These are phyloP conservation scores for Drosophila erecta DNA, from an alignment of 1,140 invertebrate species.

Conservation along the genomic window DNA sequence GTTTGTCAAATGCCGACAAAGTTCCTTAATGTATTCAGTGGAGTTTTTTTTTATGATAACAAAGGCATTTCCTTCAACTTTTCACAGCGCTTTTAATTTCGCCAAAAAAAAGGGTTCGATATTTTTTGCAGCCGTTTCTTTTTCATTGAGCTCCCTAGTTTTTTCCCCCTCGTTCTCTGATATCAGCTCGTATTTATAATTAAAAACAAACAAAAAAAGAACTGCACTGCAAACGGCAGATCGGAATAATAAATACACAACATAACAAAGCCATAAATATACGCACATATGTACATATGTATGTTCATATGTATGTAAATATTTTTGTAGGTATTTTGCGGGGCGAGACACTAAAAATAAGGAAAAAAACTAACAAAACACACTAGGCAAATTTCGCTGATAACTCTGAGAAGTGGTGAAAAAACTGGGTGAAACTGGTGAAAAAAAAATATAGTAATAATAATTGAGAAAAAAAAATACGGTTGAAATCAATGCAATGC, in stretches of 20 bases:
- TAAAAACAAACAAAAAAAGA: slow-evolving; percentile 49
- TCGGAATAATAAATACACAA: slow-evolving; percentile 36
- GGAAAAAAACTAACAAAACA: slow-evolving; percentile 44
- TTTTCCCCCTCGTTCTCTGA: slow-evolving; percentile 14
- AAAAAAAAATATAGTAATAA: no score
- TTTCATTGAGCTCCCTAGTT: slow-evolving; percentile 1
- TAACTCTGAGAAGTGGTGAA: slow-evolving; percentile 35
- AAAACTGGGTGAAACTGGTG: no score
- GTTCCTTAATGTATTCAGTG: neutral
- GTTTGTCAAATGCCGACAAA: neutral
- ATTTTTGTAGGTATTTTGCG: neutral
- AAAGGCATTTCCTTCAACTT: slow-evolving; percentile 13
- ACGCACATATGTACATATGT: neutral
- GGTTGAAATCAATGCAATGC: slow-evolving; percentile 24
- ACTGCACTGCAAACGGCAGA: slow-evolving; percentile 32
- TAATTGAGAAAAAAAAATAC: slow-evolving; percentile 4
- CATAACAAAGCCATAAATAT: slow-evolving; percentile 8
- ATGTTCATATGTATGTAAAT: neutral
- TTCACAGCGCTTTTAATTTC: slow-evolving; percentile 11
- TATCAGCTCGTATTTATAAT: slow-evolving; percentile 65
- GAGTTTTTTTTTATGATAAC: slow-evolving; percentile 2
- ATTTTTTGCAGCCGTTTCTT: slow-evolving; percentile 4
- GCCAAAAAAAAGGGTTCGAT: slow-evolving; percentile 15
- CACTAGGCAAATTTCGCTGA: slow-evolving; percentile 59
- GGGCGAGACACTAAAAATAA: slow-evolving; percentile 20